phyloP scores from a whole-genome alignment of 2,888 invertebrate genomes.

The Adelognathus sp. region DNA sequence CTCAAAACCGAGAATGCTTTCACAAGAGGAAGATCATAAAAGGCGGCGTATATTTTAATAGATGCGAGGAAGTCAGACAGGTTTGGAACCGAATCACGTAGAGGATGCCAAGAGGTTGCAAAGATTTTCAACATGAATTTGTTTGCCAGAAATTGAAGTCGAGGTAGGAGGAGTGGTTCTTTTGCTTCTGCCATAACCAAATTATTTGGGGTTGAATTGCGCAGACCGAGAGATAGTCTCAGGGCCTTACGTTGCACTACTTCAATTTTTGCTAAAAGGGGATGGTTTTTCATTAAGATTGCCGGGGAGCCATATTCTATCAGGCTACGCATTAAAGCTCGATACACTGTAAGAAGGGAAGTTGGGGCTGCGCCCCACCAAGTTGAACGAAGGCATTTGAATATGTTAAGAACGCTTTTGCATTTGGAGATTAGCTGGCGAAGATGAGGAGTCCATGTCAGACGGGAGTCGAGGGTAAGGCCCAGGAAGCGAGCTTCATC shows the following conservation, averaged over 20 bases:
- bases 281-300: background rate
- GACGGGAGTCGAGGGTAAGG: background rate
- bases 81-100: background rate
- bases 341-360: background rate
- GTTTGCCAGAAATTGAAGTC: background rate
- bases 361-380: constrained; percentile 10
- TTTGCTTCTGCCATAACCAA: background rate
- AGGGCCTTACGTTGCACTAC: constrained; percentile 6
- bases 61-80: background rate
- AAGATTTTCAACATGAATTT: background rate
- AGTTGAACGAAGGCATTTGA: background rate
- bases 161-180: background rate
- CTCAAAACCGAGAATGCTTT: background rate
- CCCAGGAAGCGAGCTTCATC: constrained; percentile 4
- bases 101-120: background rate
- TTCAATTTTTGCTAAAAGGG: background rate
- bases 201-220: constrained; percentile 23
- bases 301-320: constrained; percentile 34
- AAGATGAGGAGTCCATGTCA: background rate
- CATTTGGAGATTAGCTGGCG: background rate
- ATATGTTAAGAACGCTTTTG: background rate
- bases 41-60: background rate
- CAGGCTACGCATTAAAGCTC: constrained; percentile 17
- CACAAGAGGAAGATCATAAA: background rate
- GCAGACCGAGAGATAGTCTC: constrained; percentile 16